Conservation (phyloP, 2,888 invertebrate species). For the Melolontha melolontha region DNA sequence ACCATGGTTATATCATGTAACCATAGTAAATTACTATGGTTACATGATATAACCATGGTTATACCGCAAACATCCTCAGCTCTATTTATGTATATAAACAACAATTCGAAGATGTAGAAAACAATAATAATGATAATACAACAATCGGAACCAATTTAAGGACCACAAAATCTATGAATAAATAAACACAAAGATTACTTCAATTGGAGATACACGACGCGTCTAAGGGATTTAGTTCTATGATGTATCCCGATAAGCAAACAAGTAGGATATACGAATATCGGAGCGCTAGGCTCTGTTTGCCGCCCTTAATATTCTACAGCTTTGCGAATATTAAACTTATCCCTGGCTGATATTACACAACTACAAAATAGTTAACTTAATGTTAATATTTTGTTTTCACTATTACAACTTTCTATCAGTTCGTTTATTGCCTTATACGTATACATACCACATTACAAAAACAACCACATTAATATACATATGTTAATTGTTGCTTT, state of each 20-base stretch:
- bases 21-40: too few relatives aligned
- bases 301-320: slow-evolving; percentile 53
- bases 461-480: slow-evolving; percentile 7
- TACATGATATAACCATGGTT: too few relatives aligned
- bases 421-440: slow-evolving; percentile 9
- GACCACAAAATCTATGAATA: slow-evolving; percentile 26
- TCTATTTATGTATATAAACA: too few relatives aligned
- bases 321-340: slow-evolving; percentile 57
- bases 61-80: too few relatives aligned
- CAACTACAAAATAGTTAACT: slow-evolving; percentile 40
- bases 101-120: neutral
- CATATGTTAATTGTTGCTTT: neutral
- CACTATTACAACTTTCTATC: slow-evolving; percentile 21
- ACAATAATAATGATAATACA: slow-evolving; percentile 6
- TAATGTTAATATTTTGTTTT: slow-evolving; percentile 36
- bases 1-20: too few relatives aligned
- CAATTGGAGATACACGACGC: slow-evolving; percentile 28
- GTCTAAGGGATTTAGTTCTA: slow-evolving; percentile 37
- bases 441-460: slow-evolving; percentile 23
- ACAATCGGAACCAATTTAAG: slow-evolving; percentile 16
- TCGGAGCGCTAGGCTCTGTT: slow-evolving; percentile 51
- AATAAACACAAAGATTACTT: slow-evolving; percentile 33
- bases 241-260: slow-evolving; percentile 47
- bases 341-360: slow-evolving; percentile 46
- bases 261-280: slow-evolving; percentile 51